Evolutionary conservation across 2,888 invertebrate species (phyloP), one percentile per base, ranked within the genome.

Genomic region (Julus scanicus): DNA sequence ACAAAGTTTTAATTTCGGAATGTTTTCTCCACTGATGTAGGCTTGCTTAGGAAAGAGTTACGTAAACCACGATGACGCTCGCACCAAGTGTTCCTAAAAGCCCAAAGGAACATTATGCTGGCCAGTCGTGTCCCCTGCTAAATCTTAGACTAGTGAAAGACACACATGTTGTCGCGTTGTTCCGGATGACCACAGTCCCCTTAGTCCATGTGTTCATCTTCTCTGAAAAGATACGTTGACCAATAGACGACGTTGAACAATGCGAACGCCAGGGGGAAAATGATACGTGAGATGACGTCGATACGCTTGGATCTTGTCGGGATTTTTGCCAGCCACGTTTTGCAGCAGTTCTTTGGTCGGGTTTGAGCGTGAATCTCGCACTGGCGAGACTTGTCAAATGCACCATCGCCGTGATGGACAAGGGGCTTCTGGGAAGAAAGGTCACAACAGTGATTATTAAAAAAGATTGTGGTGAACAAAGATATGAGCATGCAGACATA

Each of bases 261-360:
- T 90, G 97, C 97, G 93, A 98, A 98, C 91, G 98, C 97, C 92
- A 98, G 94, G 90, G 98, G 98, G 94, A 98, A 98, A 91, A 96
- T 97, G 94, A 98, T 97, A 93, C 98, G 95, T 89, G 98, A 97
- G 92, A 98, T 97, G 94, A 98, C 98, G 93, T 98, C 98, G 93
- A 98, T 98, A 93, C 98, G 94, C 95, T 98, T 98, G 93, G 97
- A 97, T 92, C 96, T 94, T 91, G 97, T 97, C 89, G 98, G 98
- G 94, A 98, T 98, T 94, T 97, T 97, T 93, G 97, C 96, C 93
- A 92, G 90, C 92, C 98, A 98, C 91, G 96, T 95, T 92, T 96
- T 95, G 94, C 97, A 97, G 94, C 96, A 96, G 89, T 90, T 93
- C 96, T 96, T 95, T 63, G 17, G 63, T 90, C 95, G 94, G 93